Evolutionary conservation across 2,888 invertebrate species (phyloP).

Genomic region (Leucania comma): DNA sequence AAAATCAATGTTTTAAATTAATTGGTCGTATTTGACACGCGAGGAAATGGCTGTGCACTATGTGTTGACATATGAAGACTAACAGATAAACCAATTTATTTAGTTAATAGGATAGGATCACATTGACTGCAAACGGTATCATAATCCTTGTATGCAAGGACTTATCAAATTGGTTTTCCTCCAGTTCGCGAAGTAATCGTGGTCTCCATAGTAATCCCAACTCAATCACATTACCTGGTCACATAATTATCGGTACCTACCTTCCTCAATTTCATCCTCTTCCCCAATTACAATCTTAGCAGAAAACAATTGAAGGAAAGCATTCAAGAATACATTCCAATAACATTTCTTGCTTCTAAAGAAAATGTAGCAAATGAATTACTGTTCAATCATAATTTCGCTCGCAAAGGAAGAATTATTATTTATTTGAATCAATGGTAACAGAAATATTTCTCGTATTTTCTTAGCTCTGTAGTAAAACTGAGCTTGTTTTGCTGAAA

Average conservation of each 20-base stretch:
- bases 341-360: slow-evolving; percentile 3
- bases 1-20: background rate
- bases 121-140: background rate
- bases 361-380: slow-evolving; percentile 45
- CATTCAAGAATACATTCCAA: slow-evolving; percentile 32
- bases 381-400: slow-evolving; percentile 55
- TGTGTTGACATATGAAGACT: background rate
- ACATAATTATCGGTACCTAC: slow-evolving; percentile 32
- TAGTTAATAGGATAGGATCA: background rate
- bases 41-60: no score
- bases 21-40: background rate
- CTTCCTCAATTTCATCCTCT: slow-evolving; percentile 41
- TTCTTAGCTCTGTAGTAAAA: slow-evolving; percentile 11
- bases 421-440: slow-evolving; percentile 47
- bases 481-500: slow-evolving; percentile 1
- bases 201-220: slow-evolving; percentile 30
- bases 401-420: slow-evolving; percentile 44
- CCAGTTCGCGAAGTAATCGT: slow-evolving; percentile 28
- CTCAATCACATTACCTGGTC: slow-evolving; percentile 56
- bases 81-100: background rate
- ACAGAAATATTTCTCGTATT: slow-evolving; percentile 37
- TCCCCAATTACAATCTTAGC: slow-evolving; percentile 38
- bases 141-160: background rate
- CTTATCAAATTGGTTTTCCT: slow-evolving; percentile 5
- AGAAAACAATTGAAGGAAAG: slow-evolving; percentile 52